Base-by-base conservation (phyloP, 2,888 invertebrate genomes). In the Sabellastarte sp. region DNA sequence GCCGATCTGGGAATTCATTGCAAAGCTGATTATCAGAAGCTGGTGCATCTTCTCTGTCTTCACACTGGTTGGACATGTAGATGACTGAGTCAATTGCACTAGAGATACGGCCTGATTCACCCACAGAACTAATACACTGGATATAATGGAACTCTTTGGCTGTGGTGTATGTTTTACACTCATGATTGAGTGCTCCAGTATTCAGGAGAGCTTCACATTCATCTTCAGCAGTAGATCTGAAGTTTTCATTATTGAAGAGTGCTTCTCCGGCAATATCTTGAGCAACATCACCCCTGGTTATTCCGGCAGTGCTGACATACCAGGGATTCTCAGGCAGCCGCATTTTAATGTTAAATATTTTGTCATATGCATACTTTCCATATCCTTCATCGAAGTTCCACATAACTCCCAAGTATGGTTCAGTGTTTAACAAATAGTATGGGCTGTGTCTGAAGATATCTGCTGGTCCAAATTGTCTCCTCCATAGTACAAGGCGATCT, bases 311-410 rank as follows among this genome's bases (percentile, higher is more conserved):
- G n/a, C 15, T 59, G 20, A n/a, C 4, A 3, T n/a, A 15, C 59
- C 59, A 59, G 20, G 33, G 33, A 4, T 26, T 41, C 3, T 20
- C 10, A 3, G 59, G 59, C 3, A 59, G 4, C 5, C 29, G 15
- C 24, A 59, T 41, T 10, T 41, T 32, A 4, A 33, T 41, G 24
- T 10, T 26, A 41, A 3, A 4, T 5, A 32, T 26, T 10, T 4
- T 26, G 41, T 59, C 59, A 24, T 24, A 41, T 5, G 24, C n/a
- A 4, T 5, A 15, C 10, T 5, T 5, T 4, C 71, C 68, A 41
- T 15, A n/a, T 20, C 65, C 59, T n/a, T 64, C 63, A 33, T 71
- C 61, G 56, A 74, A 70, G 30, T 57, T 64, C 73, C 73, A 73
- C 33, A 69, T 60, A 31, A 65, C 63, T 3, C 60, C 56, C 24